Conservation (phyloP, 2,797 vertebrate species). For the Danio aesculapii region DNA sequence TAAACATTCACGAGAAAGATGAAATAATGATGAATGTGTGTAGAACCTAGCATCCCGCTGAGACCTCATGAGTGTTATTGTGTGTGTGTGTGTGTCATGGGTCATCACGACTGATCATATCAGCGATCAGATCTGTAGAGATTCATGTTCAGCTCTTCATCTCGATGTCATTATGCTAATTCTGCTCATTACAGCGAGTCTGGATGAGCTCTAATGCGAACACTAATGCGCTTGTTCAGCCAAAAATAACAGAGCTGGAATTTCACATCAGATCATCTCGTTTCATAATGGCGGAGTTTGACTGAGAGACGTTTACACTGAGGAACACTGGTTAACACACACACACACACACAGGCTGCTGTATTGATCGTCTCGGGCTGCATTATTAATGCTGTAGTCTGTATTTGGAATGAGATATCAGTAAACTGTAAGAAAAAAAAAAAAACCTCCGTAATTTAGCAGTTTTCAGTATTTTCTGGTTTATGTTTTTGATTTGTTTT, state of each 20-base stretch:
- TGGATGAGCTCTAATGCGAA: background rate
- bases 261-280: background rate
- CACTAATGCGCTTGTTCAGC: background rate
- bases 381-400: constrained; percentile 30
- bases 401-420: background rate
- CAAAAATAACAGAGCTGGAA: background rate
- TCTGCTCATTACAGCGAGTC: background rate
- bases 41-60: too few species aligned
- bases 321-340: background rate
- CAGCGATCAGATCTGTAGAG: background rate
- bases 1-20: too few species aligned
- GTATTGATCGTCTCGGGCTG: background rate
- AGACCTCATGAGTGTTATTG: too few species aligned
- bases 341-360: background rate
- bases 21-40: too few species aligned
- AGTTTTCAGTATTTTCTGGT: too few species aligned
- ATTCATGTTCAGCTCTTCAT: background rate
- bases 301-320: background rate
- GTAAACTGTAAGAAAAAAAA: too few species aligned
- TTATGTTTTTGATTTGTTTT: too few species aligned
- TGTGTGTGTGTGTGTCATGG: too few species aligned
- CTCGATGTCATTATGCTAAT: background rate
- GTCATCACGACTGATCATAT: too few species aligned
- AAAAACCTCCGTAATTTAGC: too few species aligned
- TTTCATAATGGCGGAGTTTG: background rate